Percentiles rank a stretch among this genome's conserved stretches.
phyloP scores from a whole-genome alignment of 2,797 vertebrate species.

The Acanthurus tractus region DNA sequence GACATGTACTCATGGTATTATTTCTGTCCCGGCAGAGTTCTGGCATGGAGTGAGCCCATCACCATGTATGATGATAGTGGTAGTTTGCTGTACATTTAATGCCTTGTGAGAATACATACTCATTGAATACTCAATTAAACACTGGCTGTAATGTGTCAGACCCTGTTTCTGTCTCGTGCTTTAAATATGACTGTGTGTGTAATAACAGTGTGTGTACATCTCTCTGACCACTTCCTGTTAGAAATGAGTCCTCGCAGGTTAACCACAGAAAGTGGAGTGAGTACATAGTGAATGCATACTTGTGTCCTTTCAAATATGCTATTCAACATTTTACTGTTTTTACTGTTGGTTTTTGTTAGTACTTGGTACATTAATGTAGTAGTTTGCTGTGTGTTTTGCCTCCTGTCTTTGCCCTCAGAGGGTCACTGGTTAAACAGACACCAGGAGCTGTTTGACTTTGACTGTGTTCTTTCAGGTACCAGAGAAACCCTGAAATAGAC shows the following conservation, averaged over 20 bases:
- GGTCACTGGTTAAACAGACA: no score
- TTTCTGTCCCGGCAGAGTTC: slow-evolving; percentile 55
- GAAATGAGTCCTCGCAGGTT: slow-evolving; percentile 27
- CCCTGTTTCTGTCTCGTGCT: slow-evolving; percentile 37
- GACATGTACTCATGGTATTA: slow-evolving; percentile 56
- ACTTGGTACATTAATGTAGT: no score
- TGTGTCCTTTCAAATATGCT: no score
- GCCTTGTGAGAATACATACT: slow-evolving; percentile 80
- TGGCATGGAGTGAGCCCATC: slow-evolving; percentile 70
- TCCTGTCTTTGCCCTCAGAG: no score
- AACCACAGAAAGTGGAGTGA: slow-evolving; percentile 33
- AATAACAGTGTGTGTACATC: not conserved
- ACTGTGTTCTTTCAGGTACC: not conserved
- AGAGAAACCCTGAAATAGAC: not conserved
- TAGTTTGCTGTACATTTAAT: slow-evolving; percentile 82
- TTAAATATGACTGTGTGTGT: not conserved
- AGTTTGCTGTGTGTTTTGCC: no score
- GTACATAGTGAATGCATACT: not conserved
- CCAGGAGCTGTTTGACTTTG: not conserved
- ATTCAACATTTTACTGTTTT: no score
- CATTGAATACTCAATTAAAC: slow-evolving; percentile 80
- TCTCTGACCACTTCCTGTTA: slow-evolving; percentile 54
- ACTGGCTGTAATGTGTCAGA: slow-evolving; percentile 78
- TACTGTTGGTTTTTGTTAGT: no score
- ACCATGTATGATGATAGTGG: slow-evolving; percentile 69